Evolutionary conservation across 2,113 vertebrate genomes (phyloP).

Genomic region (Tyto alba): DNA sequence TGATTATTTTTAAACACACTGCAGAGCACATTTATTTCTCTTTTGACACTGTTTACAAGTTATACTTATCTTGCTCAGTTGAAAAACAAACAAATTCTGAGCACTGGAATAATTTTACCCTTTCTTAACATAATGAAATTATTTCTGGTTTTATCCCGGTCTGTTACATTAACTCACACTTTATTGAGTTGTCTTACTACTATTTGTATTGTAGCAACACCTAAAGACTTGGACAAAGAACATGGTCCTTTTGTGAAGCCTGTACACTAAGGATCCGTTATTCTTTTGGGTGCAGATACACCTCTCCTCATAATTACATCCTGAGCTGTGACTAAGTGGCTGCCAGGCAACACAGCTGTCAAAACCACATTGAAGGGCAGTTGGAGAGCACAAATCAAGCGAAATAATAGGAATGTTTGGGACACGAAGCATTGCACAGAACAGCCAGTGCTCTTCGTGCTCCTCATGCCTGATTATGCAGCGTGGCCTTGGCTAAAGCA

Average conservation of each 20-base stretch:
- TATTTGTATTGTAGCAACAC: background rate
- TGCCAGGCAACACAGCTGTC: slow-evolving; percentile 24
- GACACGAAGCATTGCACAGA: background rate
- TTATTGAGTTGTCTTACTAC: background rate
- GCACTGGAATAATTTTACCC: background rate
- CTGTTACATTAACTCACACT: background rate
- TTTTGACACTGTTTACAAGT: background rate
- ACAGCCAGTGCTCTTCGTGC: background rate
- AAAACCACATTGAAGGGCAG: background rate
- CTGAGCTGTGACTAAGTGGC: background rate
- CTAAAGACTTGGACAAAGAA: background rate
- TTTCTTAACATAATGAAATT: background rate
- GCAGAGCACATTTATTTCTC: background rate
- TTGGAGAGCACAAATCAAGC: background rate
- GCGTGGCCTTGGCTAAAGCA: background rate
- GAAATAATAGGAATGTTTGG: background rate
- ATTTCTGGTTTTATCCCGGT: background rate
- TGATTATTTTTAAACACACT: background rate
- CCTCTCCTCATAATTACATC: slow-evolving; percentile 9
- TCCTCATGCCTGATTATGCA: background rate
- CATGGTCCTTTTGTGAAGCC: background rate
- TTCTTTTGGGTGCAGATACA: background rate
- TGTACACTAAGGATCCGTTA: background rate
- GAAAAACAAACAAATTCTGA: background rate
- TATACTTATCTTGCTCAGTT: background rate